These are phyloP conservation scores for Lycopodina hypogea DNA, from an alignment of 37 sponge, comb jelly and placozoan species.

Conservation along the genomic window DNA sequence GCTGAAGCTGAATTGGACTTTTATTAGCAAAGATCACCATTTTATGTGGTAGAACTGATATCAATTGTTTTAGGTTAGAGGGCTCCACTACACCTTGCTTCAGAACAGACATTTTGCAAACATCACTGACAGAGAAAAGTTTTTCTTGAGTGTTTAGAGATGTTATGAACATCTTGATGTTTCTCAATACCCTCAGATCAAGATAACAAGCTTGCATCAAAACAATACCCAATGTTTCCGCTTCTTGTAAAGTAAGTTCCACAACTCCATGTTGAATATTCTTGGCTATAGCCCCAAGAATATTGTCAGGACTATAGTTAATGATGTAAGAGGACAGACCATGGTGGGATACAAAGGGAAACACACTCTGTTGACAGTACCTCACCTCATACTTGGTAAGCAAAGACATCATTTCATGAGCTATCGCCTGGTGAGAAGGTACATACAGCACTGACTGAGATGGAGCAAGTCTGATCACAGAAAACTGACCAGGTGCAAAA, in stretches of 20 bases:
- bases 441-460: not conserved
- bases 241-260: slow-evolving; percentile 10
- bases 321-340: not conserved
- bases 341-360: not conserved
- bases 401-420: not conserved
- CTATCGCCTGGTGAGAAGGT: not conserved
- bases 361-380: not conserved
- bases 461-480: not conserved
- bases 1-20: slow-evolving; percentile 4
- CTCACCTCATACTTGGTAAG: not conserved
- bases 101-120: not conserved
- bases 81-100: slow-evolving; percentile 29
- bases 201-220: not conserved
- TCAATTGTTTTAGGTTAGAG: not conserved
- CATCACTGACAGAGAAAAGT: slow-evolving; percentile 13
- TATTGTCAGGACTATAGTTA: not conserved
- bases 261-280: not conserved
- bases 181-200: not conserved
- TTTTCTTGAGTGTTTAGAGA: not conserved
- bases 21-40: slow-evolving; percentile 8
- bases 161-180: slow-evolving; percentile 10
- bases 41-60: slow-evolving; percentile 7
- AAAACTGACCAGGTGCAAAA: not conserved
- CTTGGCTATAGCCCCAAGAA: not conserved
- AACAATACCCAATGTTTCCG: slow-evolving; percentile 9